These are phyloP conservation scores for Cephus pygmeus DNA, from an alignment of 2,888 invertebrate species.

Conservation along the genomic window DNA sequence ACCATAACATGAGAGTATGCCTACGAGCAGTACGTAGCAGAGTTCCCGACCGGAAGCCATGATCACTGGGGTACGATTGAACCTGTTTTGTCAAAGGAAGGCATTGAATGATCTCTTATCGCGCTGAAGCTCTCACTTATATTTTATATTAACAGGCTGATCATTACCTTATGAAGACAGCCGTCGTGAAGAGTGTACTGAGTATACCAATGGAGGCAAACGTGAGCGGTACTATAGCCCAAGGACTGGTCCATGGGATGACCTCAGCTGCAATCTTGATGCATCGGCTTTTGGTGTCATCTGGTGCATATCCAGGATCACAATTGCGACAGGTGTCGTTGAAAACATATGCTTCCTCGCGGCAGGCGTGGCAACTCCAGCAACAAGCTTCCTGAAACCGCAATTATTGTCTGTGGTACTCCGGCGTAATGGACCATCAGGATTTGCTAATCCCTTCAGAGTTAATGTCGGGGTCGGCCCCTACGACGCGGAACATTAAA, in stretches of 20 bases:
- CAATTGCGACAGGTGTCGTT: slow-evolving; percentile 73
- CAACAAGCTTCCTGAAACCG: slow-evolving; percentile 72
- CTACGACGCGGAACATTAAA: not conserved
- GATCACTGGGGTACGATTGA: slow-evolving; percentile 75
- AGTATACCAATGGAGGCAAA: slow-evolving; percentile 74
- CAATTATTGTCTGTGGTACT: not conserved
- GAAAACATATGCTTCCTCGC: slow-evolving; percentile 72
- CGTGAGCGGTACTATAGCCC: slow-evolving; percentile 74
- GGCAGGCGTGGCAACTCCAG: slow-evolving; percentile 77
- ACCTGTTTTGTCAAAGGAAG: slow-evolving; percentile 41
- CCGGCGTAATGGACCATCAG: not conserved
- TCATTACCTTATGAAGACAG: slow-evolving; percentile 71
- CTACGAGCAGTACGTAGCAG: slow-evolving; percentile 79
- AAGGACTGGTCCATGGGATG: slow-evolving; percentile 74
- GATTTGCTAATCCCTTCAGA: not conserved
- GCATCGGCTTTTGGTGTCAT: slow-evolving; percentile 68
- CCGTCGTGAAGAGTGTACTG: slow-evolving; percentile 72
- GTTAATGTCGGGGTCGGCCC: not conserved
- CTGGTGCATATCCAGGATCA: slow-evolving; percentile 69
- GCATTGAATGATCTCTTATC: not conserved
- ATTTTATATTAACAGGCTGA: too few relatives aligned
- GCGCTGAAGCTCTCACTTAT: not conserved
- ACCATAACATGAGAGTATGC: slow-evolving; percentile 77
- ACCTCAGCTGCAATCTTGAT: slow-evolving; percentile 70
- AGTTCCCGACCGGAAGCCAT: slow-evolving; percentile 84